Percentiles rank a stretch among this genome's conserved stretches.
These are phyloP conservation scores for Enoplosus armatus DNA, from an alignment of 2,797 vertebrate genomes.

Conservation along the genomic window DNA sequence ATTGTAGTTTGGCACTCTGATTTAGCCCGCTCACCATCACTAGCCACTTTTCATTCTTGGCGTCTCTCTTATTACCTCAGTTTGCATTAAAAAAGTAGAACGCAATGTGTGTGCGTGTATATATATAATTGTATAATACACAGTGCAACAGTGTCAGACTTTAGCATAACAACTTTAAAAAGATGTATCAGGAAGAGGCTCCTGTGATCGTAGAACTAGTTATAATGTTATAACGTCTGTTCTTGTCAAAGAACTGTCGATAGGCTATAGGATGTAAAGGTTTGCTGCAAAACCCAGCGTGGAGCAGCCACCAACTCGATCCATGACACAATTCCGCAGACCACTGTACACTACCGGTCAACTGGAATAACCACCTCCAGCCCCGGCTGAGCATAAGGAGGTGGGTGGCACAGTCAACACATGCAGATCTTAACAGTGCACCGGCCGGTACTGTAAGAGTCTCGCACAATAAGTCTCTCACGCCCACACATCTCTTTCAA, in stretches of 20 bases:
- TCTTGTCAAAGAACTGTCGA: neutral
- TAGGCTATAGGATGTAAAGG: neutral
- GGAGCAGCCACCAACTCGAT: neutral
- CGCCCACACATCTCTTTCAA: constrained; percentile 59
- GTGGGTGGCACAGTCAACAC: constrained; percentile 58
- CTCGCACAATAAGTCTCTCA: constrained; percentile 55
- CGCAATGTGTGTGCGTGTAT: too few relatives aligned
- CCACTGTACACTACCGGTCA: constrained; percentile 8
- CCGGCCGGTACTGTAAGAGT: constrained; percentile 32
- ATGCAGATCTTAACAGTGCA: constrained; percentile 37
- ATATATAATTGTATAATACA: neutral
- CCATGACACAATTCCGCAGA: neutral
- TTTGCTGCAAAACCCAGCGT: neutral
- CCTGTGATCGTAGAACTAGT: too few relatives aligned
- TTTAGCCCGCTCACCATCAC: neutral
- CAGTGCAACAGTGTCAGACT: neutral
- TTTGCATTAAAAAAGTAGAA: neutral
- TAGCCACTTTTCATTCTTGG: neutral
- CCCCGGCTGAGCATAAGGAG: constrained; percentile 50
- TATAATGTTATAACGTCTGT: too few relatives aligned
- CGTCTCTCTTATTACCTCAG: neutral
- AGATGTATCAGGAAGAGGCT: neutral
- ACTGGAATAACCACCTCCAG: neutral
- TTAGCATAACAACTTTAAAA: neutral
- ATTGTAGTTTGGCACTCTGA: neutral